phyloP scores from a whole-genome alignment of 2,888 invertebrate species.

The Asteroscopus sphinx region DNA sequence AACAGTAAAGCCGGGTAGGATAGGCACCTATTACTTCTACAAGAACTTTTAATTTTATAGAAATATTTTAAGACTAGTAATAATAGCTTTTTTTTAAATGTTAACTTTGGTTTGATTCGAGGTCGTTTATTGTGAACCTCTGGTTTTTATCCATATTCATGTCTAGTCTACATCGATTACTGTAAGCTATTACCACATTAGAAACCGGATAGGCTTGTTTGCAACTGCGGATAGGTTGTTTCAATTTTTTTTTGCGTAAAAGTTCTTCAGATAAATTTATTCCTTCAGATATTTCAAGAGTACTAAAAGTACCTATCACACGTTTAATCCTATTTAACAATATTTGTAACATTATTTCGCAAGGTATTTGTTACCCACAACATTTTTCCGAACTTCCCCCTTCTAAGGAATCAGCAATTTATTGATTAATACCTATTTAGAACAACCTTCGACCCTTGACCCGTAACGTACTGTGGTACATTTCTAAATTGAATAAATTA shows the following conservation, averaged over 20 bases:
- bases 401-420: conserved; percentile 18
- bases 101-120: too few species aligned
- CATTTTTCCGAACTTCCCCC: background rate
- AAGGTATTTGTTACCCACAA: conserved; percentile 3
- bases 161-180: too few species aligned
- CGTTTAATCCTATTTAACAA: background rate
- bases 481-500: conserved; percentile 54
- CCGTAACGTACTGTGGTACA: conserved; percentile 14
- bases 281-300: too few species aligned
- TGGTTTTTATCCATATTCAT: too few species aligned
- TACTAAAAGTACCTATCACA: background rate
- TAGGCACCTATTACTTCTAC: conserved; percentile 1
- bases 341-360: background rate
- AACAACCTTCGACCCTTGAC: conserved; percentile 13
- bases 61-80: conserved; percentile 1
- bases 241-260: too few species aligned
- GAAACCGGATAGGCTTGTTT: too few species aligned
- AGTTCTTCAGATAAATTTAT: too few species aligned
- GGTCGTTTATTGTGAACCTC: too few species aligned
- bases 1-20: conserved; percentile 3
- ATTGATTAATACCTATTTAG: conserved; percentile 28
- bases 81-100: too few species aligned
- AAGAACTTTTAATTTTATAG: conserved; percentile 2
- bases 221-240: too few species aligned
- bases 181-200: too few species aligned